phyloP scores from a whole-genome alignment of 2,113 vertebrate genomes.

The Carettochelys insculpta region DNA sequence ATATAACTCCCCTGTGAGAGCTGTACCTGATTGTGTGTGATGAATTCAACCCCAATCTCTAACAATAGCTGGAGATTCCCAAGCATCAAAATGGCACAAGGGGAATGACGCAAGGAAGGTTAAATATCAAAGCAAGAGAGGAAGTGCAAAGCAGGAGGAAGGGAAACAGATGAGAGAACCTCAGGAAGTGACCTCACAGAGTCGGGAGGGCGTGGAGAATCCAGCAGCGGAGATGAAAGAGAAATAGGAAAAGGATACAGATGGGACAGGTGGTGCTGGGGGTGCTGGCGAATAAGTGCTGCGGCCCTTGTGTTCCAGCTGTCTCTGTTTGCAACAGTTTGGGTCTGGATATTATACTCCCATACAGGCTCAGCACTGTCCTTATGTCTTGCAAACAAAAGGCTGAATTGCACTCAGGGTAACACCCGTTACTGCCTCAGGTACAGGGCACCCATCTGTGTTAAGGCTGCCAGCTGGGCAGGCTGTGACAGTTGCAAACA shows the following conservation, averaged over 20 bases:
- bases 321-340: background rate
- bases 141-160: slow-evolving; percentile 61
- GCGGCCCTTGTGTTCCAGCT: background rate
- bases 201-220: slow-evolving; percentile 15
- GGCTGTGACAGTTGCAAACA: background rate
- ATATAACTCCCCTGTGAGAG: background rate
- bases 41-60: background rate
- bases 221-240: slow-evolving; percentile 1
- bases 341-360: background rate
- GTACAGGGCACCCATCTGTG: background rate
- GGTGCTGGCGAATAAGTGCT: background rate
- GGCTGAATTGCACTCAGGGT: no score
- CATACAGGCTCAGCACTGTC: background rate
- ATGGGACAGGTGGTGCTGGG: slow-evolving; percentile 1
- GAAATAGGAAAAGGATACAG: slow-evolving; percentile 69
- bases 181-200: slow-evolving; percentile 70
- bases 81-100: rapidly evolving
- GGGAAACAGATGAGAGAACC: slow-evolving; percentile 64
- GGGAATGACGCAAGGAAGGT: slow-evolving; percentile 47
- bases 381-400: background rate
- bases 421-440: background rate
- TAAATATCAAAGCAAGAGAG: slow-evolving; percentile 48
- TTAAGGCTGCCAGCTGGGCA: background rate
- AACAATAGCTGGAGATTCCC: background rate
- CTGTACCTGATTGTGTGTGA: rapidly evolving